Percentiles rank a stretch among this genome's conserved stretches.
Conservation (phyloP, 2,797 vertebrate genomes). For the Scyliorhinus canicula region DNA sequence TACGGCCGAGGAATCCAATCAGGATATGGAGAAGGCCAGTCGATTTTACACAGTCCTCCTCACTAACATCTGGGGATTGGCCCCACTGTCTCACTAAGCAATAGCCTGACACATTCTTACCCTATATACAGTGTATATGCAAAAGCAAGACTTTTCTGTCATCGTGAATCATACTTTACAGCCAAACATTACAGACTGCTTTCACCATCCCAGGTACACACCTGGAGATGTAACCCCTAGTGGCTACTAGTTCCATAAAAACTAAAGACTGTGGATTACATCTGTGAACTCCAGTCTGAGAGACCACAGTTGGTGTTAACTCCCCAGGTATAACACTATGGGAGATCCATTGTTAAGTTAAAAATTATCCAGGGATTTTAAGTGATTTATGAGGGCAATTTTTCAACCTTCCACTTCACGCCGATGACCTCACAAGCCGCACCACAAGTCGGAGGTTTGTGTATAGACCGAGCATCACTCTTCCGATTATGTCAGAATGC, state of each 20-base stretch:
- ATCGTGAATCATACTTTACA: not conserved
- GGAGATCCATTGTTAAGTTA: not conserved
- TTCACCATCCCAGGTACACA: not conserved
- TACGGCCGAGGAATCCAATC: not conserved
- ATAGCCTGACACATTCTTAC: not conserved
- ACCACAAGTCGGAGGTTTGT: constrained; percentile 2
- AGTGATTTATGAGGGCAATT: not conserved
- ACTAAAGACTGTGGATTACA: not conserved
- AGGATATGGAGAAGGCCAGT: not conserved
- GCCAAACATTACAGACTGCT: not conserved
- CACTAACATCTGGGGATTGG: not conserved
- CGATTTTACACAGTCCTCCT: not conserved
- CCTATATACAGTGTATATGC: too few relatives aligned
- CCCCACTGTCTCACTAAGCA: not conserved
- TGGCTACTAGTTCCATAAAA: not conserved
- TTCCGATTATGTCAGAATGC: constrained; percentile 24
- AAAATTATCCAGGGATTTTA: not conserved
- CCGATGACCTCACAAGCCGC: not conserved
- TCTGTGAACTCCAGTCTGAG: not conserved
- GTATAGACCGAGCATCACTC: constrained; percentile 8
- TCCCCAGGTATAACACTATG: not conserved
- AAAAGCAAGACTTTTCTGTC: too few relatives aligned
- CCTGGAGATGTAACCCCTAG: too few relatives aligned
- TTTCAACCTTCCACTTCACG: not conserved
- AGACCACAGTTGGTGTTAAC: not conserved